These are phyloP conservation scores for Apotomis capreana DNA, from an alignment of 2,888 invertebrate species.

Conservation along the genomic window DNA sequence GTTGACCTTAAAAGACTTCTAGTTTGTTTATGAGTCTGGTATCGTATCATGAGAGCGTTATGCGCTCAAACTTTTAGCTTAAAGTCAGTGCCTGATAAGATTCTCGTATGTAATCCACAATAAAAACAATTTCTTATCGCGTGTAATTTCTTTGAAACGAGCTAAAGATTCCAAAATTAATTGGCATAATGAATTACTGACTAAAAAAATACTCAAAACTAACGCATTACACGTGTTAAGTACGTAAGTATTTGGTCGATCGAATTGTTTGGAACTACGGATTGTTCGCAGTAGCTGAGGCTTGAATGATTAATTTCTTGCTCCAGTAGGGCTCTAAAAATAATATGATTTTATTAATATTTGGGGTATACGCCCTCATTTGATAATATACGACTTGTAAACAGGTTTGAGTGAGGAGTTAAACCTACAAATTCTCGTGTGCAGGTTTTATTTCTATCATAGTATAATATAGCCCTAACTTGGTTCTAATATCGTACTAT, in stretches of 20 bases:
- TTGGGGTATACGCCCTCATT: no score
- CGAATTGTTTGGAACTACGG: background rate
- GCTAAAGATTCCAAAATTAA: background rate
- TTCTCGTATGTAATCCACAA: conserved; percentile 20
- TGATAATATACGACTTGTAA: no score
- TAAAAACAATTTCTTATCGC: conserved; percentile 47
- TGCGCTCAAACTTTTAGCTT: conserved; percentile 9
- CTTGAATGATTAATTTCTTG: background rate
- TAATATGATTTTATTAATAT: background rate
- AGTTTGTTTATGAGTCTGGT: conserved; percentile 55
- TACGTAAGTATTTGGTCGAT: conserved; percentile 12
- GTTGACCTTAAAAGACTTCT: conserved; percentile 71
- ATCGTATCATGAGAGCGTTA: conserved; percentile 53
- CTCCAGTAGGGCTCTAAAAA: background rate
- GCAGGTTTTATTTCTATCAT: no score
- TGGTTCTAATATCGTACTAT: no score
- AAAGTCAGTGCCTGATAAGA: conserved; percentile 5
- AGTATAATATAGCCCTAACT: no score
- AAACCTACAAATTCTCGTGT: no score
- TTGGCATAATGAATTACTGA: conserved; percentile 12
- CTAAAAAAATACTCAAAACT: no score
- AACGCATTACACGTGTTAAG: background rate
- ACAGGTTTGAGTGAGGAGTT: no score
- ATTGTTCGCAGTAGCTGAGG: background rate
- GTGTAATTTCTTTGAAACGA: conserved; percentile 48